These are phyloP conservation scores for Priapulus caudatus DNA, from an alignment of 2,888 invertebrate species.

Conservation along the genomic window DNA sequence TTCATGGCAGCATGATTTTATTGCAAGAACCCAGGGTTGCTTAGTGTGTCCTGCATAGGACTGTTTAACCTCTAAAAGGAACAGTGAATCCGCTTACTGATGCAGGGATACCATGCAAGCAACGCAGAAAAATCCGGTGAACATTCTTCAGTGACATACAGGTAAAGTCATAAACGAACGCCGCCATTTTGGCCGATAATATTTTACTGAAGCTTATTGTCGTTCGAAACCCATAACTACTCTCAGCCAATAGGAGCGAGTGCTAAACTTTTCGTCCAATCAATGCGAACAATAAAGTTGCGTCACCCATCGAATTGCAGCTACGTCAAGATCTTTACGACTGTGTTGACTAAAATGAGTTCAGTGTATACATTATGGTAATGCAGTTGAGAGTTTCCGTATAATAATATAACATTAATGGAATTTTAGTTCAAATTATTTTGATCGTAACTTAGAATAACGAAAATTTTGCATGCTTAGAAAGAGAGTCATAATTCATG, in stretches of 20 bases:
- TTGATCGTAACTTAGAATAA: no score
- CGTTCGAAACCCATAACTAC: neutral
- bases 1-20: constrained; percentile 1
- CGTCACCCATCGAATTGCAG: neutral
- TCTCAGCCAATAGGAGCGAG: neutral
- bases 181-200: neutral
- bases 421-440: no score
- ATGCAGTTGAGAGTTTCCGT: no score
- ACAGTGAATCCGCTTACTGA: no score
- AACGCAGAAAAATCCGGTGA: no score
- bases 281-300: neutral
- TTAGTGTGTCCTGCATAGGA: neutral
- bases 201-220: neutral
- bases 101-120: no score
- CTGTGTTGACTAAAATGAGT: neutral
- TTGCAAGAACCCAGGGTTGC: neutral
- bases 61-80: no score
- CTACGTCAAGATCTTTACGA: neutral
- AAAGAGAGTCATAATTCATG: no score
- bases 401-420: no score
- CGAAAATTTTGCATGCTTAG: no score
- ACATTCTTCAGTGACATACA: neutral
- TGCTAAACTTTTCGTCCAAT: neutral
- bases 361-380: no score
- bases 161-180: neutral